Conservation (phyloP, 2,797 vertebrate species). For the Pangasius mekongensis region DNA sequence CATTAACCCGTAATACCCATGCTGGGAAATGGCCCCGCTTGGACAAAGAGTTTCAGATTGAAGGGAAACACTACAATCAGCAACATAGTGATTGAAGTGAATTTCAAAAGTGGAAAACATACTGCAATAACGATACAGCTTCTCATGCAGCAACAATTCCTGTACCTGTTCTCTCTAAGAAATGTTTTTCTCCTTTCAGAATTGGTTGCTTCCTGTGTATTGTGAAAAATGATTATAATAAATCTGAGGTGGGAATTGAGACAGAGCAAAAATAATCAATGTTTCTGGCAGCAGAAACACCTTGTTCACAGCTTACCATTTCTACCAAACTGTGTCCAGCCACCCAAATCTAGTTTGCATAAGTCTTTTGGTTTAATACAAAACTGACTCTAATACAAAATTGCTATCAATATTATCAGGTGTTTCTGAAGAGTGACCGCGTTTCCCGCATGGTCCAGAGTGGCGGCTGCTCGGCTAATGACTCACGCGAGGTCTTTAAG, state of each 20-base stretch:
- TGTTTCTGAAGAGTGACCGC: conserved; percentile 94
- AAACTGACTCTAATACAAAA: neutral
- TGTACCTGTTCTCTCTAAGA: neutral
- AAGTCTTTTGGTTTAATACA: neutral
- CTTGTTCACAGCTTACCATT: neutral
- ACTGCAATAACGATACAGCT: conserved; percentile 2
- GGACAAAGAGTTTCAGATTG: neutral
- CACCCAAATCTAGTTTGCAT: neutral
- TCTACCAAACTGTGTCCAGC: neutral
- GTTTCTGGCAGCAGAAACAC: neutral
- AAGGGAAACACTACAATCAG: conserved; percentile 7
- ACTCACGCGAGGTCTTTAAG: conserved; percentile 96
- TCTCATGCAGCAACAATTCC: neutral
- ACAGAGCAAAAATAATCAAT: neutral
- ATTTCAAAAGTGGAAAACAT: neutral
- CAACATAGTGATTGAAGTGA: conserved; percentile 20
- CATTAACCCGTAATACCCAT: conserved; percentile 9
- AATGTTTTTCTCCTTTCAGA: neutral
- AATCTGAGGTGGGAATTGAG: neutral
- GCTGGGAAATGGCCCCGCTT: neutral
- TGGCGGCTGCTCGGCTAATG: conserved; percentile 90
- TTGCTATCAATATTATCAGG: conserved; percentile 68
- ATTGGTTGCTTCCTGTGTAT: neutral
- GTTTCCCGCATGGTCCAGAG: conserved; percentile 96
- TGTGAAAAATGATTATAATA: neutral